Evolutionary conservation across 2,888 invertebrate genomes (phyloP), one percentile per base, ranked within the genome.

Genomic region (Parnassius mnemosyne): DNA sequence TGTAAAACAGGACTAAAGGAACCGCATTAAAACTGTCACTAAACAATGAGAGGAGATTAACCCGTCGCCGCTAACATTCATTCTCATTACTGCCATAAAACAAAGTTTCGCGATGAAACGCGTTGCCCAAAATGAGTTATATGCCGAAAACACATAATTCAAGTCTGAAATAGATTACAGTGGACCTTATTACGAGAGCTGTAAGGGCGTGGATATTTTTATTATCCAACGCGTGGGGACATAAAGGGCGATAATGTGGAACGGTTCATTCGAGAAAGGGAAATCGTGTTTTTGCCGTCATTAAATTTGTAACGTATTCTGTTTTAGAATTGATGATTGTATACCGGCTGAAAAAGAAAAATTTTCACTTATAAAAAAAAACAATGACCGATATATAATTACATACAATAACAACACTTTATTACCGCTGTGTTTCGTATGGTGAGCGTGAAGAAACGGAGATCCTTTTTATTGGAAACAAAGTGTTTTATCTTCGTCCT

Each of bases 91-190:
- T 57, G 60, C 49, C n/a, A 61, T 63, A 59, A 65, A 65, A 64
- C 63, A 65, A 68, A 65, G 58, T 58, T 60, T 20, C 25, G 49
- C 56, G 57, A 57, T 49, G 57, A 57, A 57, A 57, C 57, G 54
- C 60, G 70, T 47, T 70, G 16, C 34, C 11, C 62, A 66, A 71
- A 70, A 72, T 63, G 69, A 64, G 66, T 68, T 67, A 66, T 64
- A 59, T 42, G 41, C 60, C 60, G 65, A 67, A 70, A 71, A 72
- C 68, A 70, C 69, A 69, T 70, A 68, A 69, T 66, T 69, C 69
- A 70, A 58, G 64, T 66, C 67, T 57, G 53, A 69, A 70, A 70
- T 70, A 69, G 69, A 70, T 66, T 61, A 66, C 58, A 49, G 13
- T 49, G 59, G 46, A 51, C 54, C 64, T 66, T 66, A 66, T 60